Percentiles rank a stretch among this genome's conserved stretches.
These are phyloP conservation scores for Turritopsis dohrnii DNA, from an alignment of 30 jellyfish, hydroid and myxozoan genomes.

Conservation along the genomic window DNA sequence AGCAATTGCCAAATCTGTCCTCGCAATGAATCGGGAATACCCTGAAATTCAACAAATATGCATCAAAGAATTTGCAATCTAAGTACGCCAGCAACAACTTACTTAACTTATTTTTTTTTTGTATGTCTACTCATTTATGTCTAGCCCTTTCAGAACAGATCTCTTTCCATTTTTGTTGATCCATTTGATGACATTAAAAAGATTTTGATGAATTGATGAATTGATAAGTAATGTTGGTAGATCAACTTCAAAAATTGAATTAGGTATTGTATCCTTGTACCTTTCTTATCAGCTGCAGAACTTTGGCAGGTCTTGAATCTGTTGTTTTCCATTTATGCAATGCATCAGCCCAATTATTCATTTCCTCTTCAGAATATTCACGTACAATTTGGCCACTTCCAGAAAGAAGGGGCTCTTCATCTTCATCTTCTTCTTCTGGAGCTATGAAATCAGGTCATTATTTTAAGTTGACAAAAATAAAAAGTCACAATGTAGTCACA, in stretches of 20 bases:
- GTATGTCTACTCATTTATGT: no score
- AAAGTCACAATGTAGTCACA: no score
- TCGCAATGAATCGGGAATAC: constrained; percentile 84
- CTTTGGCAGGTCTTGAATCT: constrained; percentile 69
- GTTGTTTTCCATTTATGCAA: constrained; percentile 65
- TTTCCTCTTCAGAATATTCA: constrained; percentile 60
- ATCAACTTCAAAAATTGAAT: not conserved
- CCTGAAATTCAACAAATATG: constrained; percentile 40
- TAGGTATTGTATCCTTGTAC: constrained; percentile 14
- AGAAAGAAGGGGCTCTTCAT: constrained; percentile 84
- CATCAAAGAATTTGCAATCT: no score
- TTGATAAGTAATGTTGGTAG: not conserved
- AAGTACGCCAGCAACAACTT: no score
- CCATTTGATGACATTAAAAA: no score
- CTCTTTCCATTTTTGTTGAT: no score
- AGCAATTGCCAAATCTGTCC: constrained; percentile 80
- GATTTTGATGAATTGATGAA: not conserved
- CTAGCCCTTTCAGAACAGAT: no score
- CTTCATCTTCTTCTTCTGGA: constrained; percentile 63
- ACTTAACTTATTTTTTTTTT: no score
- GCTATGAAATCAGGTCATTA: no score
- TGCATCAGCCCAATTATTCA: constrained; percentile 58
- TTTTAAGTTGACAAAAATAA: no score
- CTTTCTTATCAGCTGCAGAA: constrained; percentile 72
- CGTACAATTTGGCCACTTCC: constrained; percentile 75